Conservation (phyloP, 2,888 invertebrate species). For the Drosophila barbarae region DNA sequence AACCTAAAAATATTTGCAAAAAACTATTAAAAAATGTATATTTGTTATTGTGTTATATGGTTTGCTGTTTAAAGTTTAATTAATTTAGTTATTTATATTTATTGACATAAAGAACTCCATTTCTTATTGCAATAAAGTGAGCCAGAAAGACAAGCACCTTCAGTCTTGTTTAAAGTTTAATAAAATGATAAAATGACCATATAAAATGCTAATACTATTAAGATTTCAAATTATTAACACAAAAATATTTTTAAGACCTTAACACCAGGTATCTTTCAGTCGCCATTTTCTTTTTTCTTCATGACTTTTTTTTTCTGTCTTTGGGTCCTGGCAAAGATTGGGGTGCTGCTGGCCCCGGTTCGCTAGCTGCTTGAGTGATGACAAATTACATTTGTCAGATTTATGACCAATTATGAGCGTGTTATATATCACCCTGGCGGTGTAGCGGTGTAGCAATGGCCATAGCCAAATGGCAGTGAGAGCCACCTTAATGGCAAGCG, state of each 20-base stretch:
- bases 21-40: too few species aligned
- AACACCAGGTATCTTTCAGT: constrained; percentile 14
- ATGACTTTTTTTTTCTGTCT: background rate
- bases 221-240: background rate
- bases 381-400: constrained; percentile 79
- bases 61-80: too few species aligned
- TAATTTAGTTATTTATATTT: too few species aligned
- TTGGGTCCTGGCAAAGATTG: background rate
- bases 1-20: background rate
- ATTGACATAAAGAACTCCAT: too few species aligned
- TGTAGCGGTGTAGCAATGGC: constrained; percentile 12
- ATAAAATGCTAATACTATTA: background rate
- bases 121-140: too few species aligned
- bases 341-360: constrained; percentile 36
- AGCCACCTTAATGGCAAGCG: constrained; percentile 73
- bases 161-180: background rate
- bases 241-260: background rate
- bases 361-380: constrained; percentile 76
- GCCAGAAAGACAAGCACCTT: too few species aligned
- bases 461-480: constrained; percentile 44
- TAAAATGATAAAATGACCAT: background rate
- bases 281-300: background rate
- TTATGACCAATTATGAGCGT: constrained; percentile 79
- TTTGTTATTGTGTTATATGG: too few species aligned
- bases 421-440: constrained; percentile 73